Conservation (phyloP, 2,888 invertebrate genomes). For the Cataglyphis altisquamis region DNA sequence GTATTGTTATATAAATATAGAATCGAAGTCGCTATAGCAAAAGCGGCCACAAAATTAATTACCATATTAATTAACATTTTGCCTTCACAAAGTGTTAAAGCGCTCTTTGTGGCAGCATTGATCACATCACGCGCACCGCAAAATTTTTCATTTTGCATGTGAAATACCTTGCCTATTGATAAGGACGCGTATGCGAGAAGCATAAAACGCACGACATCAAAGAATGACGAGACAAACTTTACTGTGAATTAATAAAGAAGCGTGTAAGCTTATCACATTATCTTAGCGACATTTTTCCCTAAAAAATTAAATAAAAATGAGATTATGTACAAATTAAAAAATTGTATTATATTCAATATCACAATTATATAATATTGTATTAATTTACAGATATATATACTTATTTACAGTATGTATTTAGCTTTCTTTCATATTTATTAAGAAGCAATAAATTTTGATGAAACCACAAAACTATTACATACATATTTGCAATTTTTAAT, state of each 20-base stretch:
- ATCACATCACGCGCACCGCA: constrained; percentile 48
- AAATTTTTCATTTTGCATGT: constrained; percentile 57
- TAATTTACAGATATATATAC: background rate
- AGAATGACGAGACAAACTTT: constrained; percentile 12
- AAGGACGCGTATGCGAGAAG: constrained; percentile 37
- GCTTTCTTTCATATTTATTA: background rate
- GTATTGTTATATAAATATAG: constrained; percentile 27
- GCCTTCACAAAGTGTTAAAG: constrained; percentile 61
- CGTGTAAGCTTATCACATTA: constrained; percentile 3
- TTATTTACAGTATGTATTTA: background rate
- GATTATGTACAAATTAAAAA: background rate
- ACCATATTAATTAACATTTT: constrained; percentile 69
- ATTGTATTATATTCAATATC: background rate
- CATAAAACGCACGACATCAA: constrained; percentile 32
- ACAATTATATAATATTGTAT: background rate
- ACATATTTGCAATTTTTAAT: background rate
- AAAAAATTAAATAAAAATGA: background rate
- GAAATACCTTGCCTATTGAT: constrained; percentile 30
- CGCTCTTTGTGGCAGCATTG: constrained; percentile 58
- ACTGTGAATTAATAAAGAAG: background rate
- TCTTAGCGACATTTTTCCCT: background rate
- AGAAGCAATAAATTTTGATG: background rate
- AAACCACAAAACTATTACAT: background rate
- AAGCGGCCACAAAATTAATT: constrained; percentile 69
- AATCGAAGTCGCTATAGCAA: constrained; percentile 8